Evolutionary conservation across 2,113 vertebrate species (phyloP), one percentile per base, ranked within the genome.

Genomic region (Dipodomys merriami): DNA sequence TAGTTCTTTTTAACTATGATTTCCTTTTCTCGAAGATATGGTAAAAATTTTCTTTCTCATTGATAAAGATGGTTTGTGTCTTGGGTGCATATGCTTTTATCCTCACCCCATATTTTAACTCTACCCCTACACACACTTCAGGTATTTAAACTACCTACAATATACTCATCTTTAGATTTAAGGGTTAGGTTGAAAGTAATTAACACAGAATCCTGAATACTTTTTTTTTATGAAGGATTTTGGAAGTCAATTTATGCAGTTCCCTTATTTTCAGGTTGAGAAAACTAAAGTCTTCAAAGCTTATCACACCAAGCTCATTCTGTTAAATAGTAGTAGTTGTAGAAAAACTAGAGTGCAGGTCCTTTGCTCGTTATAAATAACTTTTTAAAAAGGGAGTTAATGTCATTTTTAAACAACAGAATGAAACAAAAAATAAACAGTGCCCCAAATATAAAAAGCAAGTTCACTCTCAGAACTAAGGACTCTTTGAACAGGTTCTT

Each of bases 331-430:
- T 29, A 11, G n/a, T 29, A 11, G n/a, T n/a, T 33, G 4, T 78
- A 5, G 65, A 79, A 57, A 93, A 57, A 23, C 77, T 84, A 89
- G 57, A 95, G 86, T 79, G 27, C 8, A 87, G 65, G 1, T 8
- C 39, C 5, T 44, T 64, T 5, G 57, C 29, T 94, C 6, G 27
- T 80, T 80, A 77, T 83, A 82, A 93, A 74, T 93, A 94, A 62
- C 29, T 76, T 82, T 74, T 76, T 29, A 9, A 57, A 57, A 57
- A 46, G 46, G 25, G 22, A 94, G 83, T 84, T 88, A 65, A 82
- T 95, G 60, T 39, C 39, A 62, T 88, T 71, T 83, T 88, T 76
- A n/a, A 81, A 84, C 7, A 30, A 93, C 20, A 53, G 67, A 49
- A 82, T 23, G 20, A 86, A 87, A 87, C 33, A 90, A 69, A 68